Percentiles rank a stretch among this genome's conserved stretches.
Evolutionary conservation across 2,888 invertebrate genomes (phyloP).

Genomic region (Dexiosoma caninum): DNA sequence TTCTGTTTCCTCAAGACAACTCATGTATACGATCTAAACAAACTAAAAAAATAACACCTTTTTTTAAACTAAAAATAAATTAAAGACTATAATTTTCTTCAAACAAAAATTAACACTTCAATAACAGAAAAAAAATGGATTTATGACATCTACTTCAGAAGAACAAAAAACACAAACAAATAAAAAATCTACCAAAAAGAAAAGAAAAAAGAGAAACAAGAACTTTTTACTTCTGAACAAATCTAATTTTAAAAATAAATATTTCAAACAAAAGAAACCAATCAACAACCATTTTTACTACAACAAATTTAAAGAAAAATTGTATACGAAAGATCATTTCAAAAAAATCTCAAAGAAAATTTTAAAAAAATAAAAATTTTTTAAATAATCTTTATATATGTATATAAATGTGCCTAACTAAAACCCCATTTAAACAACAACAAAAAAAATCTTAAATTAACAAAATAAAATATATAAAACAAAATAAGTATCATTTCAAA

Average conservation of each 20-base stretch:
- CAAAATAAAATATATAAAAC: constrained; percentile 32
- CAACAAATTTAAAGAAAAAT: constrained; percentile 42
- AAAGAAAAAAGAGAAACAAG: not conserved
- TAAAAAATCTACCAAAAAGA: constrained; percentile 32
- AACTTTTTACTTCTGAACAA: constrained; percentile 31
- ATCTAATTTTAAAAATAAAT: constrained; percentile 22
- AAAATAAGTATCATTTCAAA: constrained; percentile 15
- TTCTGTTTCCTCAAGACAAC: constrained; percentile 44
- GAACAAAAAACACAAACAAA: constrained; percentile 13
- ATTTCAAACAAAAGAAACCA: constrained; percentile 8
- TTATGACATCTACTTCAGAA: constrained; percentile 65
- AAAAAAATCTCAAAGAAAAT: constrained; percentile 28
- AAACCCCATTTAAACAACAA: constrained; percentile 30
- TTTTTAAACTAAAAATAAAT: not conserved
- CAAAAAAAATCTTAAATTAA: not conserved
- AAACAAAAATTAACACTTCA: constrained; percentile 47
- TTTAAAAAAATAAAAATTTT: constrained; percentile 28
- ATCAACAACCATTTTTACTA: constrained; percentile 37
- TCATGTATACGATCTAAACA: constrained; percentile 56
- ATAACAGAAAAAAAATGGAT: constrained; percentile 58
- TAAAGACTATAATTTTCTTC: constrained; percentile 32
- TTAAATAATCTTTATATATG: constrained; percentile 1
- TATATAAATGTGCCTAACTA: constrained; percentile 60
- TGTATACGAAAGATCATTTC: constrained; percentile 44
- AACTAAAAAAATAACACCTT: constrained; percentile 13